These are phyloP conservation scores for Poecilia velifera DNA, from an alignment of 2,797 vertebrate species.

Conservation along the genomic window DNA sequence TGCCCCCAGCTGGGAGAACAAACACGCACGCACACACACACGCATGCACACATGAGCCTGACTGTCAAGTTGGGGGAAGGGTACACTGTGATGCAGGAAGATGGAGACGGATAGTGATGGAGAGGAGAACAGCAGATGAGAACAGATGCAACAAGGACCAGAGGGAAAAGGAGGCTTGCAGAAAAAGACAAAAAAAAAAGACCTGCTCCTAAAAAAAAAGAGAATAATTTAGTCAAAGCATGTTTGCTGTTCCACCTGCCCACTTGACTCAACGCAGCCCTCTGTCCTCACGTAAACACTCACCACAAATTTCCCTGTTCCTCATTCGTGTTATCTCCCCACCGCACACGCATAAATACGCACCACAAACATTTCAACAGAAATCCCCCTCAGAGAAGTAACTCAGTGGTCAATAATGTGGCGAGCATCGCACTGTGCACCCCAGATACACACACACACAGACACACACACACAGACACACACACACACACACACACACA, in stretches of 20 bases:
- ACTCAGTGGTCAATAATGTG: conserved; percentile 68
- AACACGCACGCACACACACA: conserved; percentile 31
- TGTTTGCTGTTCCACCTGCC: conserved; percentile 41
- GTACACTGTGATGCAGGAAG: conserved; percentile 62
- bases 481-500: conserved; percentile 26
- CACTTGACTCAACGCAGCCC: conserved; percentile 69
- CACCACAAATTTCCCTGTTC: conserved; percentile 40
- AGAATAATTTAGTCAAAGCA: background rate
- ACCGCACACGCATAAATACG: conserved; percentile 21
- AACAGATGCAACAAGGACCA: conserved; percentile 41
- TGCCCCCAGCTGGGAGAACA: conserved; percentile 72
- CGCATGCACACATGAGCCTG: conserved; percentile 22
- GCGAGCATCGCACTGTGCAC: background rate
- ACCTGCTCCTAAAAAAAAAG: background rate
- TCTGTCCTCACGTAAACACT: conserved; percentile 16
- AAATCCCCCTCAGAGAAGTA: conserved; percentile 61
- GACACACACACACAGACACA: too few species aligned
- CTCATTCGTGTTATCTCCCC: conserved; percentile 36
- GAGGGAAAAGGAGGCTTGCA: conserved; percentile 14
- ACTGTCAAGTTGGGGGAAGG: conserved; percentile 77
- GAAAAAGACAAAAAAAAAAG: background rate
- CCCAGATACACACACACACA: conserved; percentile 30
- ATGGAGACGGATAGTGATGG: conserved; percentile 69
- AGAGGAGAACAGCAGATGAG: conserved; percentile 43
- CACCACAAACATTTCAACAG: conserved; percentile 54